These are phyloP conservation scores for Amphipyra tragopoginis DNA, from an alignment of 2,888 invertebrate species.

Conservation along the genomic window DNA sequence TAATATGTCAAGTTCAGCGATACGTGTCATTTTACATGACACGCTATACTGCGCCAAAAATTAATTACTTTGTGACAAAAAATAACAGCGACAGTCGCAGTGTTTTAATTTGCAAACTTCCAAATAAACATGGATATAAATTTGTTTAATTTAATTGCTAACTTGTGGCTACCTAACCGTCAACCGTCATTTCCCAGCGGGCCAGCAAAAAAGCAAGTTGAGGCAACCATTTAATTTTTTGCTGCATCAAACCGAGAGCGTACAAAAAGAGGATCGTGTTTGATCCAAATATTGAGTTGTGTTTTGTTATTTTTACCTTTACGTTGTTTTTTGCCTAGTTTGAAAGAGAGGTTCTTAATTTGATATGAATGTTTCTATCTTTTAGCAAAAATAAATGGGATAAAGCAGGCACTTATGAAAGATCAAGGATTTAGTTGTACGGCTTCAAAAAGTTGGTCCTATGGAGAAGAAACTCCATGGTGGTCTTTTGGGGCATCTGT, in stretches of 20 bases:
- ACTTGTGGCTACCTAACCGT: conserved; percentile 26
- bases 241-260: conserved; percentile 10
- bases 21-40: conserved; percentile 5
- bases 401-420: too few species aligned
- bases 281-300: conserved; percentile 34
- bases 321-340: too few species aligned
- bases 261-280: conserved; percentile 39
- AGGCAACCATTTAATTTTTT: conserved; percentile 47
- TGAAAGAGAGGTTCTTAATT: too few species aligned
- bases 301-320: conserved; percentile 21
- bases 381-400: too few species aligned
- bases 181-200: conserved; percentile 47
- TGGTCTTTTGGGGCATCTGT: too few species aligned
- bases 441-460: too few species aligned
- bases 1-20: neutral
- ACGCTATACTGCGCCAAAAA: conserved; percentile 30
- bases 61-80: conserved; percentile 32
- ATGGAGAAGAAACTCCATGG: too few species aligned
- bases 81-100: conserved; percentile 23
- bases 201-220: conserved; percentile 41
- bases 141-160: conserved; percentile 49
- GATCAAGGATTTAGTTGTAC: too few species aligned
- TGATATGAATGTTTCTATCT: too few species aligned
- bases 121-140: conserved; percentile 43
- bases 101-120: conserved; percentile 57